Base-by-base conservation (phyloP, 1,140 invertebrate genomes). In the Diprion similis region DNA sequence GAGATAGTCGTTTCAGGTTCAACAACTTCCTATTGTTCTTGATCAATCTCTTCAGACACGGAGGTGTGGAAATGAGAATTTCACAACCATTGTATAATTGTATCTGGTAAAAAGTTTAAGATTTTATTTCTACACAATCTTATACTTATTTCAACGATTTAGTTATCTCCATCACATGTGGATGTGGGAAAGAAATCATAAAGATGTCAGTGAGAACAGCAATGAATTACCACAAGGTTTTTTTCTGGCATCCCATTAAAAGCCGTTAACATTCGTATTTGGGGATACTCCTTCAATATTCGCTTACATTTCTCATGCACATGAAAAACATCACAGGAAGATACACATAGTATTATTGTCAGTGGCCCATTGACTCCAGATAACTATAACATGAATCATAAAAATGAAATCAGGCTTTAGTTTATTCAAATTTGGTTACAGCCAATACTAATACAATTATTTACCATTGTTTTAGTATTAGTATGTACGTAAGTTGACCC, bases 51-150 rank as follows among this genome's bases (percentile, higher is more conserved):
- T 66, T 15, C 46, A 88, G 77, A 73, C 79, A 87, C 46, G 78
- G 72, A 65, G 87, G 85, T 9, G 87, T 89, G 8, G 85, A 77
- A n/a, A 89, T 74, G 6, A 89, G 75, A 68, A 89, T 80, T 70
- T 88, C 84, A 75, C 87, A 88, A 17, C 87, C 87, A 70, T 82
- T 88, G 9, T 73, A 83, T 17, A 89, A 80, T 75, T 79, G 72
- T 24, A 81, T 73, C 85, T 83, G 24, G 82, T 78, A 66, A 77
- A 78, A 75, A 69, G 71, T 68, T 68, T 24, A 13, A 65, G 37
- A 75, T 68, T 75, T 64, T 51, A 73, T 73, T 76, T 46, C 59
- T 71, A 64, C 24, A 71, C 17, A 10, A 73, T 17, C 37, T 70
- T 13, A n/a, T 46, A 70, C 1, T 37, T 17, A 3, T 37, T 15